Evolutionary conservation across 2,113 vertebrate genomes (phyloP).

Genomic region (Acanthochromis polyacanthus): DNA sequence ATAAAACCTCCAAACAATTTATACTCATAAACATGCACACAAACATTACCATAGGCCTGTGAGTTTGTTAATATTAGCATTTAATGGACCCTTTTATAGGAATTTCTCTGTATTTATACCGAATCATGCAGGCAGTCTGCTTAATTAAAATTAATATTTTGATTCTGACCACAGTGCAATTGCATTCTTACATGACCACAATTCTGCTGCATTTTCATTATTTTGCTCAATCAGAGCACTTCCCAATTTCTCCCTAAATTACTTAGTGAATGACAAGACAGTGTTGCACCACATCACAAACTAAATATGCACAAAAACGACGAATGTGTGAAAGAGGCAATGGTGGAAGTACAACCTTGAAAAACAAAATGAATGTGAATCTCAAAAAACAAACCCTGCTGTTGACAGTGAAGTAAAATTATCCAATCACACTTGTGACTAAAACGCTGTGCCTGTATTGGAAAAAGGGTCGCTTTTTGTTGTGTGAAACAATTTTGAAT

Average conservation of each 20-base stretch:
- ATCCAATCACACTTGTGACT: background rate
- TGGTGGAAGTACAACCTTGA: background rate
- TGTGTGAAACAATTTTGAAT: too few species aligned
- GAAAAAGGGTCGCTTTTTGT: background rate
- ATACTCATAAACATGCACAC: constrained; percentile 2
- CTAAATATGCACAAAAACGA: background rate
- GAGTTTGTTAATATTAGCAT: constrained; percentile 13
- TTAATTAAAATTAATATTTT: too few species aligned
- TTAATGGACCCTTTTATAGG: background rate
- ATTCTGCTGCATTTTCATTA: background rate
- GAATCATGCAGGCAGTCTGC: too few species aligned
- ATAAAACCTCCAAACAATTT: constrained; percentile 48
- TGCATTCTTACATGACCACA: background rate
- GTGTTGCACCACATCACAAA: too few species aligned
- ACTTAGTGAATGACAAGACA: too few species aligned
- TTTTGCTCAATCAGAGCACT: too few species aligned
- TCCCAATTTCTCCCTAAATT: too few species aligned
- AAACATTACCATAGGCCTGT: background rate
- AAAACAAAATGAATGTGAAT: background rate
- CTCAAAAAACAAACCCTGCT: background rate
- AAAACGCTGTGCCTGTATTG: background rate
- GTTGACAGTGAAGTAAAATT: background rate
- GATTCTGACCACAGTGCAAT: background rate
- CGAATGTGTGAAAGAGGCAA: background rate
- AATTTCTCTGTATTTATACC: background rate